phyloP scores from a whole-genome alignment of 2,888 invertebrate genomes.

The Pedicia rivosa region DNA sequence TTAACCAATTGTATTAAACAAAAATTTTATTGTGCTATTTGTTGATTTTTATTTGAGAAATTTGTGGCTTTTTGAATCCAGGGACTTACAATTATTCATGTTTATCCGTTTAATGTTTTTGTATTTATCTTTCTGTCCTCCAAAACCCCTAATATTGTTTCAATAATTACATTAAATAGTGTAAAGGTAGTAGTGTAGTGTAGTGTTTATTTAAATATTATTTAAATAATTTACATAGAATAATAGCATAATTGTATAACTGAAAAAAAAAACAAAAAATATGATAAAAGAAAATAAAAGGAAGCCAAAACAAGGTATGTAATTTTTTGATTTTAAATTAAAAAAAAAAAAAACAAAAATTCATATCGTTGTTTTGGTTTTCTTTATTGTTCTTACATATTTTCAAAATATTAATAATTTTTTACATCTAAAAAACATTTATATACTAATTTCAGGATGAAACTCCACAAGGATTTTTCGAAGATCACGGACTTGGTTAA shows the following conservation, averaged over 20 bases:
- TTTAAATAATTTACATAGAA: background rate
- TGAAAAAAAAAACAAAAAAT: conserved; percentile 5
- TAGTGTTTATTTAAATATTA: background rate
- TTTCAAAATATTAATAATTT: conserved; percentile 15
- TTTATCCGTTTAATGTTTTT: background rate
- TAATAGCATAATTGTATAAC: conserved; percentile 7
- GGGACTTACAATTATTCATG: no score
- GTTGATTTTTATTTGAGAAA: no score
- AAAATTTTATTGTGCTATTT: no score
- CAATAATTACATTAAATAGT: background rate
- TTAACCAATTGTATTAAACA: no score
- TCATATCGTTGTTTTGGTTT: background rate
- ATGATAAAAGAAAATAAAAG: conserved; percentile 9
- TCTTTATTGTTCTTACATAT: conserved; percentile 4
- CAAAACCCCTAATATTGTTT: background rate
- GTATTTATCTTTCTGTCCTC: background rate
- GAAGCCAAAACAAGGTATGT: conserved; percentile 15
- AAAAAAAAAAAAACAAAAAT: conserved; percentile 1
- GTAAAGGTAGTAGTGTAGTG: background rate
- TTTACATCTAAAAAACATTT: conserved; percentile 23
- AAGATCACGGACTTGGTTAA: conserved; percentile 95
- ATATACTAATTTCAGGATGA: conserved; percentile 79
- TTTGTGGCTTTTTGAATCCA: no score
- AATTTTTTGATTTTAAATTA: conserved; percentile 5
- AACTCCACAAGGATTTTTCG: conserved; percentile 98